Base-by-base conservation (phyloP, 2,888 invertebrate genomes). In the Andrena praecox region DNA sequence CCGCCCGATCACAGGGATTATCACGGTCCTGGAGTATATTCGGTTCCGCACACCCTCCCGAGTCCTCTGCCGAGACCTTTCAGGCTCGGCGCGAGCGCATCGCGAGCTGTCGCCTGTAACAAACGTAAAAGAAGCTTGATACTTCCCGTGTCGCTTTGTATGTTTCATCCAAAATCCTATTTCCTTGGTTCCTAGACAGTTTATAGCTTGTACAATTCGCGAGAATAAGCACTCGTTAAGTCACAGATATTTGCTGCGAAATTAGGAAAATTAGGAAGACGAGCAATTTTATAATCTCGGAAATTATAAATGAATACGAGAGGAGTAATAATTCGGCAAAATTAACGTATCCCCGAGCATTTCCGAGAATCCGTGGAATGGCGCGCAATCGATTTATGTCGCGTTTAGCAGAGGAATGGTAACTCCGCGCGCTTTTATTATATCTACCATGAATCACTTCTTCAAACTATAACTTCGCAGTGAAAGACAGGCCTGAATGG, bases 21-120 rank as follows among this genome's bases (percentile, higher is more conserved):
- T 64, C 16, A 42, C 42, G 59, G 79, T 68, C 54, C 77, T 81
- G 48, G 77, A 80, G 67, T 85, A 85, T 80, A 88, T 84, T 56
- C 89, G 88, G 31, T 70, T 78, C 6, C 86, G 85, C 60, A 85
- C 56, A 73, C 82, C 84, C 64, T 87, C 85, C 31, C 84, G 79
- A 62, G 72, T 64, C 70, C 79, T 90, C 71, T 83, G 88, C 54
- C 85, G 72, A 67, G 81, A 16, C 69, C 72, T 87, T 48, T 89
- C 87, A 86, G 78, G 74, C 29, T 78, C 85, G 63, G 35, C 54
- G 31, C 84, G 78, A 78, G 8, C 54, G 78, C 86, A 86, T 89
- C 77, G 83, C 63, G 79, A 80, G 68, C 80, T 85, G 71, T 86
- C 85, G 60, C 82, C 92, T 92, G 83, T 7, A 83, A 80, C 54